Conservation (phyloP, 2,797 vertebrate genomes). For the Eutrigla gurnardus region DNA sequence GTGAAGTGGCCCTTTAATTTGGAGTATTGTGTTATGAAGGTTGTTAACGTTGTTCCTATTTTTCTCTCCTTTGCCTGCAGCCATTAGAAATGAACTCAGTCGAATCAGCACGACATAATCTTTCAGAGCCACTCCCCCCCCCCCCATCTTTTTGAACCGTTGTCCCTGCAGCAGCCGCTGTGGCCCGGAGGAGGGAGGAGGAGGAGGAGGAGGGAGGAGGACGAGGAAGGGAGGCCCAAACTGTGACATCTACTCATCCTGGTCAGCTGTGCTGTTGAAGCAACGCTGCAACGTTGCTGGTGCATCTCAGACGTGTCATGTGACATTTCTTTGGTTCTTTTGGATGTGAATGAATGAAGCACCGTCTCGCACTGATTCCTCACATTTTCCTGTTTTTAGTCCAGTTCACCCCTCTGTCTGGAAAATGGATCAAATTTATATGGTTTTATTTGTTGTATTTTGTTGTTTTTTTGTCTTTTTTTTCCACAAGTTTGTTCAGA, state of each 20-base stretch:
- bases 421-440: constrained; percentile 66
- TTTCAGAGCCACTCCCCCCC: constrained; percentile 64
- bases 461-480: constrained; percentile 45
- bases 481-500: constrained; percentile 59
- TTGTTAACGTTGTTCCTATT: background rate
- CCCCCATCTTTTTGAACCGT: constrained; percentile 66
- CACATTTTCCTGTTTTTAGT: constrained; percentile 78
- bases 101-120: constrained; percentile 97
- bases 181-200: constrained; percentile 70
- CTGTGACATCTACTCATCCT: constrained; percentile 78
- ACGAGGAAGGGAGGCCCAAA: constrained; percentile 74
- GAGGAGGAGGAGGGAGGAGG: constrained; percentile 21
- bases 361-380: constrained; percentile 78
- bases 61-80: constrained; percentile 74
- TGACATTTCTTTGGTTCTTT: constrained; percentile 59
- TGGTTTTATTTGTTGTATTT: constrained; percentile 73
- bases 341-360: constrained; percentile 60
- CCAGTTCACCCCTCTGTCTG: constrained; percentile 56
- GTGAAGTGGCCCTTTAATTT: background rate
- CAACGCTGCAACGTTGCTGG: constrained; percentile 62
- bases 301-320: constrained; percentile 69
- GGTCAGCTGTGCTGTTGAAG: constrained; percentile 74
- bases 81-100: constrained; percentile 99
- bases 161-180: constrained; percentile 79
- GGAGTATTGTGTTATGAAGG: background rate